A percentile compares a stretch with the other conserved stretches of the same genome.
These are phyloP conservation scores for Pachycephala philippinensis DNA, from an alignment of 2,113 vertebrate species.

Conservation along the genomic window DNA sequence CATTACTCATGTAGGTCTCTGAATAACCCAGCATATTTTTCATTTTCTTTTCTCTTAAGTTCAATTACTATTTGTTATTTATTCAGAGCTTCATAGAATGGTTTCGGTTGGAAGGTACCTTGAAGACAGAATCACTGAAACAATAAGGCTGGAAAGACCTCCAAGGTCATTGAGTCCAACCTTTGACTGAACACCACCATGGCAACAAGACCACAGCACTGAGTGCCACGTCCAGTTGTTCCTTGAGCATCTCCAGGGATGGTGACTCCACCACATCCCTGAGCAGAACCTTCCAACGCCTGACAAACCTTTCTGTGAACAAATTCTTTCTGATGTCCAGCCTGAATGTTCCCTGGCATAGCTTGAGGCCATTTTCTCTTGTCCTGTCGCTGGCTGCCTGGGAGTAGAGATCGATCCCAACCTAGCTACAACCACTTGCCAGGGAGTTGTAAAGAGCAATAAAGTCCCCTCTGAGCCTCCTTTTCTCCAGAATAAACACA, in stretches of 20 bases:
- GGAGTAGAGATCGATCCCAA: background rate
- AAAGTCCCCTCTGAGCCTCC: background rate
- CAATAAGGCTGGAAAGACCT: background rate
- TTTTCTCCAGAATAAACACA: background rate
- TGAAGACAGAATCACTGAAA: background rate
- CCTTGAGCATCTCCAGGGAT: background rate
- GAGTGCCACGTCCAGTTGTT: too few relatives aligned
- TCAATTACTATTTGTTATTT: background rate
- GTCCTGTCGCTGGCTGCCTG: fast-evolving
- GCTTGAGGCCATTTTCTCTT: background rate
- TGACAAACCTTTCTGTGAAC: background rate
- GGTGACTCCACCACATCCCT: background rate
- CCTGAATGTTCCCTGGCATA: background rate
- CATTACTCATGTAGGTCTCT: background rate
- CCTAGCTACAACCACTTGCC: background rate
- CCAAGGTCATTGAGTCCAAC: background rate
- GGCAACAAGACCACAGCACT: background rate
- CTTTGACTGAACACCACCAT: background rate
- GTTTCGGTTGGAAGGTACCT: background rate
- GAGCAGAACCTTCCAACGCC: background rate
- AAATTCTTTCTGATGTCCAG: background rate
- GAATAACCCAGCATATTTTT: background rate
- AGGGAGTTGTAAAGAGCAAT: background rate
- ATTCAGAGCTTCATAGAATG: background rate
- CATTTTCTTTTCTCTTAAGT: background rate